These are phyloP conservation scores for Pseudococcus jackbeardsleyi DNA, from an alignment of 2,888 invertebrate genomes.

Conservation along the genomic window DNA sequence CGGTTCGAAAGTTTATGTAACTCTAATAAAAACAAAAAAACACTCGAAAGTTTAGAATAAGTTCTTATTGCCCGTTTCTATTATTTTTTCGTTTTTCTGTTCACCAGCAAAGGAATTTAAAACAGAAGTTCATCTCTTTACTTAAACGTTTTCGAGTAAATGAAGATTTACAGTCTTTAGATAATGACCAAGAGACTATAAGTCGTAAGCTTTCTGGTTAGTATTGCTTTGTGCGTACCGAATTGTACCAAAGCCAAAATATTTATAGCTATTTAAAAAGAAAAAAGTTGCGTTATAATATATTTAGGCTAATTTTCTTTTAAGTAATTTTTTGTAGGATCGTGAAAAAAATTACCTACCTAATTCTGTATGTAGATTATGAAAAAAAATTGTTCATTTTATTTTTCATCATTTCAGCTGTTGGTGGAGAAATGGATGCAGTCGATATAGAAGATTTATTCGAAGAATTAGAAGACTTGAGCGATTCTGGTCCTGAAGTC, in stretches of 20 bases:
- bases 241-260: slow-evolving; percentile 13
- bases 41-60: neutral
- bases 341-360: neutral
- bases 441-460: slow-evolving; percentile 90
- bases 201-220: slow-evolving; percentile 72
- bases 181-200: slow-evolving; percentile 71
- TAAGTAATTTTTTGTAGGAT: neutral
- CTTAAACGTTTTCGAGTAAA: slow-evolving; percentile 93
- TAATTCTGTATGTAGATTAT: too few relatives aligned
- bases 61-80: neutral
- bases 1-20: slow-evolving; percentile 11
- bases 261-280: neutral
- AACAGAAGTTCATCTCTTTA: slow-evolving; percentile 96
- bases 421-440: slow-evolving; percentile 81
- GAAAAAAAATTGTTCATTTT: neutral
- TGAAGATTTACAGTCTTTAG: slow-evolving; percentile 84
- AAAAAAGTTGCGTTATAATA: neutral
- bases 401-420: neutral
- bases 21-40: slow-evolving; percentile 5
- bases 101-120: slow-evolving; percentile 89
- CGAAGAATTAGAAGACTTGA: slow-evolving; percentile 95
- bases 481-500: slow-evolving; percentile 94
- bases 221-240: neutral
- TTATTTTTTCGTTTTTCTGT: neutral
- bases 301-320: neutral